Percentiles rank a stretch among this genome's conserved stretches.
These are phyloP conservation scores for Sphaerolaimus hirsutus DNA, from an alignment of 2,888 invertebrate species.

Conservation along the genomic window DNA sequence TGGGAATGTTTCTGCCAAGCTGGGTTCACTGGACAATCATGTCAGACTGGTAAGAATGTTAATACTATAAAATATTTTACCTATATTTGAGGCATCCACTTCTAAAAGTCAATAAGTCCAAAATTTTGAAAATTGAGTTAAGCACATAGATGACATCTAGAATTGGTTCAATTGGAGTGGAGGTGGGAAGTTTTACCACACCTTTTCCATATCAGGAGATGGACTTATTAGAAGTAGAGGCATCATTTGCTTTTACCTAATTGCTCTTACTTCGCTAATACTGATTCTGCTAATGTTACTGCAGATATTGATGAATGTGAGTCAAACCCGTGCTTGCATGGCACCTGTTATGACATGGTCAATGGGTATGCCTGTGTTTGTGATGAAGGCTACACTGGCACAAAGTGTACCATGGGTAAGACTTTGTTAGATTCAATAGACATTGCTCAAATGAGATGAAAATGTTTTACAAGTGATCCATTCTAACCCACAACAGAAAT, in stretches of 20 bases:
- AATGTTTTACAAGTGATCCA: too few species aligned
- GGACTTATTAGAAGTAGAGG: too few species aligned
- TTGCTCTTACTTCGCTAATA: background rate
- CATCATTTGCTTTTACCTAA: background rate
- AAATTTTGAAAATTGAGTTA: too few species aligned
- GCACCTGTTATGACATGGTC: background rate
- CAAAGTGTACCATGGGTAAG: too few species aligned
- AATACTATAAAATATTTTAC: background rate
- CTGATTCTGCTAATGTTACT: background rate
- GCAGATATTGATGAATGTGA: constrained; percentile 1
- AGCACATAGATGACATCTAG: too few species aligned
- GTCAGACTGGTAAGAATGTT: background rate
- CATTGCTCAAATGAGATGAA: too few species aligned
- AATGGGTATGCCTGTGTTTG: background rate
- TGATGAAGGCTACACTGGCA: background rate
- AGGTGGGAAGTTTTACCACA: too few species aligned
- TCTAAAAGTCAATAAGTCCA: too few species aligned
- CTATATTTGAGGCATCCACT: too few species aligned
- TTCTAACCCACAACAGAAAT: background rate
- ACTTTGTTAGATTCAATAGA: too few species aligned
- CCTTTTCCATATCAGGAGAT: too few species aligned
- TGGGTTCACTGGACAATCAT: background rate
- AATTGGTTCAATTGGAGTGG: too few species aligned
- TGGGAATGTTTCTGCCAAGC: background rate
- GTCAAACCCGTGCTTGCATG: constrained; percentile 3